Evolutionary conservation across 2,888 invertebrate species (phyloP).

Genomic region (Neuroscelio doddi): DNA sequence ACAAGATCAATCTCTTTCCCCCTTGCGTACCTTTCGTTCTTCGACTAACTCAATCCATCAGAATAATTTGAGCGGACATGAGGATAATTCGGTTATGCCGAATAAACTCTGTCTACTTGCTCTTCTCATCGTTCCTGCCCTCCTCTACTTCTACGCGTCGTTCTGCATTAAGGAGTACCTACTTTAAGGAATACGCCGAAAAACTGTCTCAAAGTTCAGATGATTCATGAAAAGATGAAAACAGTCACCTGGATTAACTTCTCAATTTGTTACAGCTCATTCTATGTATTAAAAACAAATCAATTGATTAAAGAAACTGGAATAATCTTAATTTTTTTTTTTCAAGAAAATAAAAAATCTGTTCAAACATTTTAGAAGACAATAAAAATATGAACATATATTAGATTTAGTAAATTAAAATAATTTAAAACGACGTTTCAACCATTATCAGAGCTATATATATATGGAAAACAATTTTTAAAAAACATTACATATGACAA

Average conservation of each 20-base stretch:
- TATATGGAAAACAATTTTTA: too few relatives aligned
- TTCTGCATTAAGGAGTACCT: conserved; percentile 23
- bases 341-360: neutral
- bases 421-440: too few relatives aligned
- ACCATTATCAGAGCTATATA: too few relatives aligned
- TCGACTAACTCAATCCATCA: conserved; percentile 56
- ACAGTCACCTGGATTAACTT: neutral
- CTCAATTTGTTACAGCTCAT: neutral
- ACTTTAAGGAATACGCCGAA: conserved; percentile 11
- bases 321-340: too few relatives aligned
- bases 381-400: too few relatives aligned
- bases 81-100: conserved; percentile 58
- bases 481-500: too few relatives aligned
- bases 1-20: conserved; percentile 21
- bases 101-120: conserved; percentile 31
- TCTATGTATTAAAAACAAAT: neutral
- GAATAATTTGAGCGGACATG: conserved; percentile 54
- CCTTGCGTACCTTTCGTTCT: conserved; percentile 25
- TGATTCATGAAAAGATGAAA: neutral
- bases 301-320: neutral
- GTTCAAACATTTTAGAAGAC: too few relatives aligned
- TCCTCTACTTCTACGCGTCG: conserved; percentile 15
- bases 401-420: too few relatives aligned
- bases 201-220: conserved; percentile 2
- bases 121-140: conserved; percentile 24